These are phyloP conservation scores for Thaumatotibia leucotreta DNA, from an alignment of 1,140 invertebrate species.

Conservation along the genomic window DNA sequence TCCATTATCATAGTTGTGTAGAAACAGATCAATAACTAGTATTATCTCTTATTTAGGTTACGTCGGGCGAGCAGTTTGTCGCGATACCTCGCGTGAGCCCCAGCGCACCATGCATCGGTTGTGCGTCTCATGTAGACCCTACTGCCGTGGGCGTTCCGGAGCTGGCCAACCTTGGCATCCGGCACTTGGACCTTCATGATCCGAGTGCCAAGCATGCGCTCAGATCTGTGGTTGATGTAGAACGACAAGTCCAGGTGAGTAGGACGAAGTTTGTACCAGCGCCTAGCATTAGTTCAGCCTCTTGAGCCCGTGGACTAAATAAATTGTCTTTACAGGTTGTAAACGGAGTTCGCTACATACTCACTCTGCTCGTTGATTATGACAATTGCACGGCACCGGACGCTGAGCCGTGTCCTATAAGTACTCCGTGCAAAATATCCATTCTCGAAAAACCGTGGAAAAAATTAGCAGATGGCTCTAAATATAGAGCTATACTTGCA, in stretches of 20 bases:
- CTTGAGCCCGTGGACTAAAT: too few relatives aligned
- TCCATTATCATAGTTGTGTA: too few relatives aligned
- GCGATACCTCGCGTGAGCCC: slow-evolving; percentile 53
- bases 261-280: too few relatives aligned
- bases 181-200: slow-evolving; percentile 62
- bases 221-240: slow-evolving; percentile 53
- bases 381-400: slow-evolving; percentile 41
- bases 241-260: slow-evolving; percentile 75
- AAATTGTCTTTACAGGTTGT: slow-evolving; percentile 67
- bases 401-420: slow-evolving; percentile 30
- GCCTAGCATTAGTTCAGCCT: too few relatives aligned
- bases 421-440: slow-evolving; percentile 55
- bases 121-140: slow-evolving; percentile 57
- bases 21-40: too few relatives aligned
- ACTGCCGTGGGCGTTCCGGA: slow-evolving; percentile 61
- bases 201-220: slow-evolving; percentile 51
- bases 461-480: slow-evolving; percentile 59
- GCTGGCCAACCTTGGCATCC: slow-evolving; percentile 48
- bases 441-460: slow-evolving; percentile 72
- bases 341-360: slow-evolving; percentile 69
- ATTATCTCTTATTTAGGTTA: slow-evolving; percentile 45
- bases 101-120: slow-evolving; percentile 52
- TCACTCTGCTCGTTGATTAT: slow-evolving; percentile 55
- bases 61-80: slow-evolving; percentile 72
- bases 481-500: slow-evolving; percentile 62